A percentile compares a stretch with the other conserved stretches of the same genome.
Conservation (phyloP, 2,888 invertebrate genomes). For the Synergus umbraculus region DNA sequence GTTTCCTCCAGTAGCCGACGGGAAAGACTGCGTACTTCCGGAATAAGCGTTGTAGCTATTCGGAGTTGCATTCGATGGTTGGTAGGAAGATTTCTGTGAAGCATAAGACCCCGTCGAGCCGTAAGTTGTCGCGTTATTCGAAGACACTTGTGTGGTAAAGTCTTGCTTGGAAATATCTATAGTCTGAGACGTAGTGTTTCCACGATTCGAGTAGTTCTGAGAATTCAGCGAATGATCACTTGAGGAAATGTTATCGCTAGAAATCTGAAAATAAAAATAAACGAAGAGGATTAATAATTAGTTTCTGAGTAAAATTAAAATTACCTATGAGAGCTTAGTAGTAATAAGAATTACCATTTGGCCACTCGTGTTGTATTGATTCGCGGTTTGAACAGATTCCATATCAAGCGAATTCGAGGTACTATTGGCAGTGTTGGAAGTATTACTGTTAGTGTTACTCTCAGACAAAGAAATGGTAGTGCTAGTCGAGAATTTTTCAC, state of each 20-base stretch:
- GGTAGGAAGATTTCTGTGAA: conserved; percentile 77
- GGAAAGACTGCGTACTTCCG: conserved; percentile 79
- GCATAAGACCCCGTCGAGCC: conserved; percentile 69
- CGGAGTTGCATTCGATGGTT: conserved; percentile 73
- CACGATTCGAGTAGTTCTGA: conserved; percentile 68
- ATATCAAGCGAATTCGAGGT: conserved; percentile 69
- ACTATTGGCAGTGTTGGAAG: conserved; percentile 62
- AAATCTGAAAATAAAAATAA: conserved; percentile 61
- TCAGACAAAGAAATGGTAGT: conserved; percentile 70
- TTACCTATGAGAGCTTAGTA: background rate
- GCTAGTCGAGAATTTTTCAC: conserved; percentile 77
- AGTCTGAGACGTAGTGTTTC: conserved; percentile 61
- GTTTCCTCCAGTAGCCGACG: conserved; percentile 79
- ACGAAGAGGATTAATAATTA: background rate
- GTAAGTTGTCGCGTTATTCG: conserved; percentile 69
- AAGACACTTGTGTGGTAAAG: conserved; percentile 70
- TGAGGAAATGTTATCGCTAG: conserved; percentile 74
- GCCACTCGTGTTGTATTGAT: conserved; percentile 68
- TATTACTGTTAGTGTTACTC: conserved; percentile 64
- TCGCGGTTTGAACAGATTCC: conserved; percentile 69
- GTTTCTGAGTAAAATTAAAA: background rate
- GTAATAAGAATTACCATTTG: conserved; percentile 65
- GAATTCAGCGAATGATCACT: conserved; percentile 75
- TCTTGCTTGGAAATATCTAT: conserved; percentile 70
- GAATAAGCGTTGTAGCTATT: conserved; percentile 77